Conservation (phyloP, 2,888 invertebrate species). For the Kryphioiulus occultus region DNA sequence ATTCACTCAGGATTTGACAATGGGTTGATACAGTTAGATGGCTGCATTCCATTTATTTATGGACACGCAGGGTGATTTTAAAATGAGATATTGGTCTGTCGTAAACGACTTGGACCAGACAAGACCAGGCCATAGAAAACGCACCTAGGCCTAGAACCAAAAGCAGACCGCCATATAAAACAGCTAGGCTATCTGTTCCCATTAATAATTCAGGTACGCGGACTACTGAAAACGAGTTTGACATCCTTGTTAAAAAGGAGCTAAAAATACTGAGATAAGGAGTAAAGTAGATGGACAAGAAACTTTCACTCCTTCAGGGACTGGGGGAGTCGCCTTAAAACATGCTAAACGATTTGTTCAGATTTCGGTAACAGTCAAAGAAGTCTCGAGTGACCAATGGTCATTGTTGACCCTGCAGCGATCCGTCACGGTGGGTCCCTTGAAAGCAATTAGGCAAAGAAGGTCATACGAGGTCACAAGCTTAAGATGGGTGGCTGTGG, state of each 20-base stretch:
- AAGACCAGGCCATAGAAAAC: neutral
- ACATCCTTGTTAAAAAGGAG: neutral
- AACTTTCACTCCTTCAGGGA: neutral
- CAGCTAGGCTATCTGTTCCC: neutral
- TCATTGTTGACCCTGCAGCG: neutral
- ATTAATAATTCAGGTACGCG: neutral
- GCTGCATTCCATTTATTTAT: neutral
- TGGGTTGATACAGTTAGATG: neutral
- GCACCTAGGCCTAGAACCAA: neutral
- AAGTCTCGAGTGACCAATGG: neutral
- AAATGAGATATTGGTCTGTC: neutral
- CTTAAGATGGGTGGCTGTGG: neutral
- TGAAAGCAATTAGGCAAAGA: neutral
- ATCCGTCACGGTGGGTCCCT: neutral
- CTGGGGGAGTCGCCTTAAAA: neutral
- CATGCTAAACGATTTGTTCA: neutral
- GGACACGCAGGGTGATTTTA: neutral
- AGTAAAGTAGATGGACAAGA: neutral
- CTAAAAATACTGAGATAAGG: neutral
- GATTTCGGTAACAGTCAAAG: neutral
- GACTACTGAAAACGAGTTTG: slow-evolving; percentile 28
- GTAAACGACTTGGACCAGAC: neutral
- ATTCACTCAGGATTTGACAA: neutral
- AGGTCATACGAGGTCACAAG: neutral
- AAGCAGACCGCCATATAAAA: neutral